phyloP scores from a whole-genome alignment of 1,140 invertebrate species.

The Anagrus nilaparvatae region DNA sequence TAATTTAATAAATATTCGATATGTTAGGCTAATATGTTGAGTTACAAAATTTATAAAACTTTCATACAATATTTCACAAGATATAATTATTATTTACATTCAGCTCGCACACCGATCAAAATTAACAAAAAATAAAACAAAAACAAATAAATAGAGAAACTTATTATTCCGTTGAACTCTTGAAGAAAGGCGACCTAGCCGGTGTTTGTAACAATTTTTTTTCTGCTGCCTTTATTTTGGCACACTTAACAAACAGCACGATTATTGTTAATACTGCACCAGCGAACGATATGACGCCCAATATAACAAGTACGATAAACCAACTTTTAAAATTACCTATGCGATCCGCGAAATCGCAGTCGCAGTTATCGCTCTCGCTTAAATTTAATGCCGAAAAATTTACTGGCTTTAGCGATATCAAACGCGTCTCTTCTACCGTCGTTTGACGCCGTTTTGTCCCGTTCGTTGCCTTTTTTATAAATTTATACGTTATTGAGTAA shows the following conservation, averaged over 20 bases:
- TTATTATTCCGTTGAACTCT: conserved; percentile 10
- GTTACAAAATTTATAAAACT: too few relatives aligned
- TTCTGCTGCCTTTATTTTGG: conserved; percentile 26
- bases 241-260: conserved; percentile 26
- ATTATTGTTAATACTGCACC: conserved; percentile 31
- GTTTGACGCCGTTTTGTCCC: conserved; percentile 20
- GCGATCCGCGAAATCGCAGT: conserved; percentile 31
- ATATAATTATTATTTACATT: too few relatives aligned
- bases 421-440: conserved; percentile 19
- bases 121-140: too few relatives aligned
- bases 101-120: too few relatives aligned
- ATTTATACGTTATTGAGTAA: conserved; percentile 32
- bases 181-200: conserved; percentile 20
- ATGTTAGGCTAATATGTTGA: too few relatives aligned
- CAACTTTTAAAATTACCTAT: conserved; percentile 35
- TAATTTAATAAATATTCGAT: too few relatives aligned
- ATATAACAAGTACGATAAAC: conserved; percentile 33
- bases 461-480: conserved; percentile 23
- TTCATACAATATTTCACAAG: too few relatives aligned
- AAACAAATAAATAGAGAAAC: not conserved
- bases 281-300: conserved; percentile 32
- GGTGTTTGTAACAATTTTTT: conserved; percentile 32
- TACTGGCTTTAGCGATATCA: conserved; percentile 31
- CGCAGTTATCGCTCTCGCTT: conserved; percentile 28
- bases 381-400: conserved; percentile 33